Percentiles rank a stretch among this genome's conserved stretches.
phyloP scores from a whole-genome alignment of 1,140 invertebrate genomes.

The Plectrocnemia conspersa region DNA sequence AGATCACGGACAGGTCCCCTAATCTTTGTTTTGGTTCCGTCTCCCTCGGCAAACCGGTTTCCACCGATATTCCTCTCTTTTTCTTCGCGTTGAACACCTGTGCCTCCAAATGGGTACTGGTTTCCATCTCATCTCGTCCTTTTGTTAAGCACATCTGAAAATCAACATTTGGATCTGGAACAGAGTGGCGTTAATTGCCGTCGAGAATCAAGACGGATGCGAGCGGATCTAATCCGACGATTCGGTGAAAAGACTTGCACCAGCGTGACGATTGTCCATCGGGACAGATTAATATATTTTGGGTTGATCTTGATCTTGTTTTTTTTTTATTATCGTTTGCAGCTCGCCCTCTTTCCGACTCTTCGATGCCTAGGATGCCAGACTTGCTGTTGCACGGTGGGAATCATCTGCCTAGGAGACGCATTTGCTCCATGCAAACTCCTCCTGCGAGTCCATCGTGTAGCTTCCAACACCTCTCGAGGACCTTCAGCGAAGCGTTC shows the following conservation, averaged over 20 bases:
- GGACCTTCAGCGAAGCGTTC: constrained; percentile 28
- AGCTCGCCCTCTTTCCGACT: constrained; percentile 22
- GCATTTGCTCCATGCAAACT: constrained; percentile 8
- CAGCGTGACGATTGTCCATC: constrained; percentile 4
- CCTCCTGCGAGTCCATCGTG: constrained; percentile 19
- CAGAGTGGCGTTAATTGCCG: too few species aligned
- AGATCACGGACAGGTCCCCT: constrained; percentile 30
- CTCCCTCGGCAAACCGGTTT: constrained; percentile 20
- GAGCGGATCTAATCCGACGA: too few species aligned
- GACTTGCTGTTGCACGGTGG: constrained; percentile 8
- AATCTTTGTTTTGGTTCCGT: constrained; percentile 34
- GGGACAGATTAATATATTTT: neutral
- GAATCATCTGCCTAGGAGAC: neutral
- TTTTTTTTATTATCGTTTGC: constrained; percentile 8
- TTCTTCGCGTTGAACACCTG: constrained; percentile 30
- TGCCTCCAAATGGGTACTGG: constrained; percentile 20
- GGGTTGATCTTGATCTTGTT: too few species aligned
- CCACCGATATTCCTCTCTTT: constrained; percentile 11
- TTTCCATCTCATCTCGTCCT: too few species aligned
- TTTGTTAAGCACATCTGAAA: too few species aligned
- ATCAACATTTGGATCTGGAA: too few species aligned
- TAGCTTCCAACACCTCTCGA: constrained; percentile 24
- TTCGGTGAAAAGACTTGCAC: too few species aligned
- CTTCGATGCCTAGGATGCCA: constrained; percentile 15
- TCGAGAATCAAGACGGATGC: too few species aligned